Conservation (phyloP, 2,113 vertebrate genomes). For the Pterocles orientalis region DNA sequence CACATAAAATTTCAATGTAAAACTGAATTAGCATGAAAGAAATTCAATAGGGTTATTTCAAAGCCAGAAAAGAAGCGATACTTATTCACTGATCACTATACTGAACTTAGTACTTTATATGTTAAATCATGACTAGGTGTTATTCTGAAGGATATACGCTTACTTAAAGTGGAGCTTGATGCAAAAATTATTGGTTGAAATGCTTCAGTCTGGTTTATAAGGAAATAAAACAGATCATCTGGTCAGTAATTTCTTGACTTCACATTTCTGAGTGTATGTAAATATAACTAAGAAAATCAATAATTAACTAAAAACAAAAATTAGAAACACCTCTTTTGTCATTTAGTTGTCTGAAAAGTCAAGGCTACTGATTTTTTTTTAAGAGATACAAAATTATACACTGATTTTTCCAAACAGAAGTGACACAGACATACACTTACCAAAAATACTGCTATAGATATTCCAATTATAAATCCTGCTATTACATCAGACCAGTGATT, state of each 20-base stretch:
- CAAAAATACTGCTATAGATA: conserved; percentile 94
- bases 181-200: neutral
- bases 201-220: neutral
- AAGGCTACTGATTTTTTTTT: neutral
- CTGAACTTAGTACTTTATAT: neutral
- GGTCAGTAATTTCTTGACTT: neutral
- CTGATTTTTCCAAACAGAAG: neutral
- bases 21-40: neutral
- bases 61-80: neutral
- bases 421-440: conserved; percentile 76
- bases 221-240: neutral
- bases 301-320: neutral
- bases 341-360: neutral
- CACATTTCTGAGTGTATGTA: neutral
- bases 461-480: conserved; percentile 93
- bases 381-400: neutral
- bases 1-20: neutral
- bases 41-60: neutral
- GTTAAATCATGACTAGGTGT: neutral
- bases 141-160: neutral
- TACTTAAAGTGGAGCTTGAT: neutral
- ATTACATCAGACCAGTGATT: conserved; percentile 99
- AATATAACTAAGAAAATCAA: neutral
- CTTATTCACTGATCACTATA: neutral
- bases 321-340: neutral